phyloP scores from a whole-genome alignment of 2,113 vertebrate species.

The Osmerus mordax region DNA sequence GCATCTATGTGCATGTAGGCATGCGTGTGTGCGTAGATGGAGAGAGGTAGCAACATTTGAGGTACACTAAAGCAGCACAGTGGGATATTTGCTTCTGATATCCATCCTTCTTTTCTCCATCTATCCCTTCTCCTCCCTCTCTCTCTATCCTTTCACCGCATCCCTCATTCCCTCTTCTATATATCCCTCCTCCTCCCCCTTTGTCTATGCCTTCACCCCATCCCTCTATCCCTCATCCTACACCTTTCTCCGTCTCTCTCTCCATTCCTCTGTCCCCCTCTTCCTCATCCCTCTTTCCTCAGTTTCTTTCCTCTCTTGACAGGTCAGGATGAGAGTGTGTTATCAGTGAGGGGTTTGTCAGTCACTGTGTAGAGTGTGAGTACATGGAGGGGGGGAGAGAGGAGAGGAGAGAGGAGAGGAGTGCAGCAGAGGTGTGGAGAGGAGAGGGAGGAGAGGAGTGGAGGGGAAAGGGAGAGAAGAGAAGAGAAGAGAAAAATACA shows the following conservation, averaged over 20 bases:
- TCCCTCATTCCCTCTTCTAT: not conserved
- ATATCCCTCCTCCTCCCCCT: slow-evolving; percentile 30
- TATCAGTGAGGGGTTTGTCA: slow-evolving; percentile 69
- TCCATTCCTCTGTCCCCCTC: slow-evolving; percentile 25
- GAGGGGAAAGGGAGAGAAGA: slow-evolving; percentile 31
- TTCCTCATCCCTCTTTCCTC: slow-evolving; percentile 45
- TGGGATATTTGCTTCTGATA: slow-evolving; percentile 36
- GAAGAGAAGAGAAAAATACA: slow-evolving; percentile 39
- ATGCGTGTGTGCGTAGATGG: not conserved
- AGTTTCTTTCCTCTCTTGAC: slow-evolving; percentile 49
- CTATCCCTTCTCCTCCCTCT: not conserved
- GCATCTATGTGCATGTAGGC: slow-evolving; percentile 9
- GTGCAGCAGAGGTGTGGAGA: too few relatives aligned
- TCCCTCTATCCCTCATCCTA: slow-evolving; percentile 41
- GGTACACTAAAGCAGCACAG: too few relatives aligned
- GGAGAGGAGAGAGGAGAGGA: too few relatives aligned
- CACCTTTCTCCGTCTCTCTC: slow-evolving; percentile 38
- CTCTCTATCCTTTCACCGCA: not conserved
- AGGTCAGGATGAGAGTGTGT: slow-evolving; percentile 68
- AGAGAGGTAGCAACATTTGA: too few relatives aligned
- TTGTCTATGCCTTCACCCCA: slow-evolving; percentile 16
- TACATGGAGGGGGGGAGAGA: slow-evolving; percentile 17
- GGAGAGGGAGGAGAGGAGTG: too few relatives aligned
- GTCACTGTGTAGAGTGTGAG: slow-evolving; percentile 43
- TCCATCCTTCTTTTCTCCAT: not conserved